Percentiles rank a stretch among this genome's conserved stretches.
These are phyloP conservation scores for Hemibagrus wyckioides DNA, from an alignment of 2,113 vertebrate genomes.

Conservation along the genomic window DNA sequence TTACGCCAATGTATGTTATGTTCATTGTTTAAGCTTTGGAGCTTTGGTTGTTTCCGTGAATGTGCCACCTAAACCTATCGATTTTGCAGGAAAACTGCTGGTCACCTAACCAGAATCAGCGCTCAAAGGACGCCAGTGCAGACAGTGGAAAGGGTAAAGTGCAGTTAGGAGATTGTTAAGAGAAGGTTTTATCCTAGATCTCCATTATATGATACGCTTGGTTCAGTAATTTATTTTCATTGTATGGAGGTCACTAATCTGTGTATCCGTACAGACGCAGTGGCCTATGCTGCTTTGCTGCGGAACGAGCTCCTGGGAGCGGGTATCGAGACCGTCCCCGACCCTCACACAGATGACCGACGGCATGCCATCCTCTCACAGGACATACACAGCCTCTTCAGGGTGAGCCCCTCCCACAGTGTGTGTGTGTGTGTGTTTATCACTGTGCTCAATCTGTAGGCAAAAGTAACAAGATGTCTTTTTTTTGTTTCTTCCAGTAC, in stretches of 20 bases:
- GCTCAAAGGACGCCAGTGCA: slow-evolving; percentile 73
- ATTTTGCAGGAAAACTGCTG: slow-evolving; percentile 76
- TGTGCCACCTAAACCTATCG: background rate
- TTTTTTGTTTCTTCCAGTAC: slow-evolving; percentile 64
- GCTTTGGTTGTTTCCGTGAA: background rate
- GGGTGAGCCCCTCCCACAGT: slow-evolving; percentile 59
- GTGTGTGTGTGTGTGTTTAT: background rate
- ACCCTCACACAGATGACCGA: slow-evolving; percentile 74
- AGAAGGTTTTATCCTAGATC: background rate
- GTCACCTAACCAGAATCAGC: slow-evolving; percentile 76
- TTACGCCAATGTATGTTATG: slow-evolving; percentile 72
- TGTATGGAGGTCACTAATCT: background rate
- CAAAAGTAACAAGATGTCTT: background rate
- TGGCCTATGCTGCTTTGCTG: slow-evolving; percentile 77
- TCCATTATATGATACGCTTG: background rate
- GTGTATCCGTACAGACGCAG: slow-evolving; percentile 64
- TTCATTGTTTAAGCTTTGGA: background rate
- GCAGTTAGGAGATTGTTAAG: background rate
- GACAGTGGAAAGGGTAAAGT: slow-evolving; percentile 78
- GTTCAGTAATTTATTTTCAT: background rate
- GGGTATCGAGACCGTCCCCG: slow-evolving; percentile 72
- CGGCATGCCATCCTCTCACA: slow-evolving; percentile 68
- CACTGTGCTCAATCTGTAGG: background rate
- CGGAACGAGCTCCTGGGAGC: slow-evolving; percentile 79
- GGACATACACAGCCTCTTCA: slow-evolving; percentile 75